phyloP scores from a whole-genome alignment of 2,797 vertebrate genomes.

The Atherinosoma microstoma region DNA sequence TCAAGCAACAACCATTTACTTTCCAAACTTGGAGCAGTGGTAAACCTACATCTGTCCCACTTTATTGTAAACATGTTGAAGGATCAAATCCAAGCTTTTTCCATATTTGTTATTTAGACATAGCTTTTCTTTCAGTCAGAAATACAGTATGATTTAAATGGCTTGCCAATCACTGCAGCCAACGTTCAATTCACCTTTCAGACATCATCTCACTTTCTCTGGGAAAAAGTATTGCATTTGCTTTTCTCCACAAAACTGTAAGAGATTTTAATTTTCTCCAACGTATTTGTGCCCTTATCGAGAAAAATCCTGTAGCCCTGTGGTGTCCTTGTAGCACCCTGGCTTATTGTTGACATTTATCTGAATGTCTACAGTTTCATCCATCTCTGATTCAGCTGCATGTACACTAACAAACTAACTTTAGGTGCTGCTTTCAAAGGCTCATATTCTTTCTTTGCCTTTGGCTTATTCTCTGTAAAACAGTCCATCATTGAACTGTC shows the following conservation, averaged over 20 bases:
- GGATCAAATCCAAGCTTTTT: too few relatives aligned
- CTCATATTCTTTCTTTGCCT: slow-evolving; percentile 4
- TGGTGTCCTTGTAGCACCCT: slow-evolving; percentile 26
- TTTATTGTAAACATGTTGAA: too few relatives aligned
- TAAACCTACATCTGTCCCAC: too few relatives aligned
- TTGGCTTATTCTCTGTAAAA: slow-evolving; percentile 3
- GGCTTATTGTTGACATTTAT: slow-evolving; percentile 44
- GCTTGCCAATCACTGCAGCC: too few relatives aligned
- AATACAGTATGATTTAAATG: too few relatives aligned
- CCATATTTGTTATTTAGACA: too few relatives aligned
- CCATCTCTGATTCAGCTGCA: slow-evolving; percentile 10
- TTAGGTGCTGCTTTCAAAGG: slow-evolving; percentile 19
- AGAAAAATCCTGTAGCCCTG: slow-evolving; percentile 19
- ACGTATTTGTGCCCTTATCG: slow-evolving; percentile 19
- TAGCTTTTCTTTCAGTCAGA: too few relatives aligned
- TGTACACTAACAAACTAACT: slow-evolving; percentile 16
- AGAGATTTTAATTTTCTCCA: slow-evolving; percentile 4
- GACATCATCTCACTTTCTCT: too few relatives aligned
- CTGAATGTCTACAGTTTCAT: slow-evolving; percentile 33
- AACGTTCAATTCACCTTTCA: too few relatives aligned
- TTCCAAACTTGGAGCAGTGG: too few relatives aligned
- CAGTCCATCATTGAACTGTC: slow-evolving; percentile 15
- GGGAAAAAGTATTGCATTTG: too few relatives aligned
- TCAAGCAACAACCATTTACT: too few relatives aligned
- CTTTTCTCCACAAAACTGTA: not conserved